Evolutionary conservation across 2,888 invertebrate genomes (phyloP).

Genomic region (Drosophila multiciliata): DNA sequence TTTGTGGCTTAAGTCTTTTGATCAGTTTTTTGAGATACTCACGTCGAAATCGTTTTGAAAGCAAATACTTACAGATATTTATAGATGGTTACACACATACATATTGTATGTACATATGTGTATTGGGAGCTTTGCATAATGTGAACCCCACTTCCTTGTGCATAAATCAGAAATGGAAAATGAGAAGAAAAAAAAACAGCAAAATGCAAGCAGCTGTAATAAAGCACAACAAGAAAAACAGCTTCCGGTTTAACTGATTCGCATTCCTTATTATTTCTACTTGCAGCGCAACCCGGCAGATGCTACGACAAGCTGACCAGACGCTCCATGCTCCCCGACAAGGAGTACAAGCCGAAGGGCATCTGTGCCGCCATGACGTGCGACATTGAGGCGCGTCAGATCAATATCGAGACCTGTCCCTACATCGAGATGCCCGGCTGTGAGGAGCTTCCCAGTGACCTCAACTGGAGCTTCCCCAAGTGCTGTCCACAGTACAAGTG

Average conservation of each 20-base stretch:
- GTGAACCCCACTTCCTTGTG: constrained; percentile 42
- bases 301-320: constrained; percentile 84
- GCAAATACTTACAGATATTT: constrained; percentile 37
- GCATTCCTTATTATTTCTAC: constrained; percentile 27
- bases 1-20: constrained; percentile 66
- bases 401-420: constrained; percentile 84
- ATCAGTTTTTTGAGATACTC: constrained; percentile 25
- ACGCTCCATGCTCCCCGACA: constrained; percentile 82
- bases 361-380: constrained; percentile 84
- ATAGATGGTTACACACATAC: constrained; percentile 2
- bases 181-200: constrained; percentile 1
- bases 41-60: constrained; percentile 36
- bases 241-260: constrained; percentile 64
- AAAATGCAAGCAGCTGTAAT: constrained; percentile 33
- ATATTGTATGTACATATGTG: neutral
- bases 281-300: constrained; percentile 83
- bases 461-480: constrained; percentile 83
- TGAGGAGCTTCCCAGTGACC: constrained; percentile 83
- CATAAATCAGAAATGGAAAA: constrained; percentile 28
- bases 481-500: constrained; percentile 84
- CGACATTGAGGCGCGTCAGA: constrained; percentile 79
- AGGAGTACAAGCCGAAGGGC: constrained; percentile 85
- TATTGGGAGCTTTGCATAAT: constrained; percentile 37
- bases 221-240: constrained; percentile 41
- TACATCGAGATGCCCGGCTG: constrained; percentile 84